These are phyloP conservation scores for Crioceris asparagi DNA, from an alignment of 2,888 invertebrate genomes.

Conservation along the genomic window DNA sequence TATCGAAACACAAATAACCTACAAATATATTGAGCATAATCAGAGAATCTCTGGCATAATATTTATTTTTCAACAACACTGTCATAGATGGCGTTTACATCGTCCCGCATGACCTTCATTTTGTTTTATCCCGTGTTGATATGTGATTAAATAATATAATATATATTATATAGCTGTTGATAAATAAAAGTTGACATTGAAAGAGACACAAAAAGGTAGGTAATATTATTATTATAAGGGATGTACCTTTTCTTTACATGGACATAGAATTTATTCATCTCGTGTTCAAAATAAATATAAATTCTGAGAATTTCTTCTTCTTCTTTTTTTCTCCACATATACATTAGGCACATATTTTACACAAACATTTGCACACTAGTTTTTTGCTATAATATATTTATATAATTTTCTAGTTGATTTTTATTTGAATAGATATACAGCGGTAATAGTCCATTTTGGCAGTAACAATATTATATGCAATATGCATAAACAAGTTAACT, in stretches of 20 bases:
- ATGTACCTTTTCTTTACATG: neutral
- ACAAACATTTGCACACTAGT: conserved; percentile 36
- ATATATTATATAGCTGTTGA: no score
- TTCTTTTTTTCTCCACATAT: conserved; percentile 18
- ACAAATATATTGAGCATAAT: no score
- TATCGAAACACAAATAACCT: no score
- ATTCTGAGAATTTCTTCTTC: conserved; percentile 19
- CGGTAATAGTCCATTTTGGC: conserved; percentile 22
- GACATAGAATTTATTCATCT: conserved; percentile 4
- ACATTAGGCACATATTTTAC: conserved; percentile 37
- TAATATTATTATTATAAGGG: neutral
- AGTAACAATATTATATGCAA: conserved; percentile 23
- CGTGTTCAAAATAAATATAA: conserved; percentile 18
- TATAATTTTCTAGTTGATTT: conserved; percentile 23
- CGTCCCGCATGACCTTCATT: neutral
- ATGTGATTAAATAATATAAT: no score
- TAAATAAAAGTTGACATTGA: neutral
- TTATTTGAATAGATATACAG: conserved; percentile 3
- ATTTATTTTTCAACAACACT: neutral
- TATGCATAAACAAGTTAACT: conserved; percentile 14
- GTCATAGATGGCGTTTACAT: neutral
- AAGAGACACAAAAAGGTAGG: no score
- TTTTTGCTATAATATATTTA: conserved; percentile 8
- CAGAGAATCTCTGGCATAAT: neutral
- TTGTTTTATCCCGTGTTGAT: neutral